Evolutionary conservation across 2,113 vertebrate genomes (phyloP).

Genomic region (Hystrix brachyura): DNA sequence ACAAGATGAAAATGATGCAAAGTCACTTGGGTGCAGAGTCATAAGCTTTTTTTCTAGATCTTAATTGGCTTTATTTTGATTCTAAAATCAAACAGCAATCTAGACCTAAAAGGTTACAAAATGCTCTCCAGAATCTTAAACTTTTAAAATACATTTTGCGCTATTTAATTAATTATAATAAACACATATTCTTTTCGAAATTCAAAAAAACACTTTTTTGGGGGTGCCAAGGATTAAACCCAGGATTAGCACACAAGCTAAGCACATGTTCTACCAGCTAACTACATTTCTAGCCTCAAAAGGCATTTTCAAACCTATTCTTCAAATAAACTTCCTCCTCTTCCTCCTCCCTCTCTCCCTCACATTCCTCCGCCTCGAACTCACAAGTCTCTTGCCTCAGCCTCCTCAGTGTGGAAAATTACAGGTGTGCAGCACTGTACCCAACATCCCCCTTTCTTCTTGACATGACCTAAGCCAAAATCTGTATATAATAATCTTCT

Average conservation of each 20-base stretch:
- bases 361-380: not conserved
- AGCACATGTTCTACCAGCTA: not conserved
- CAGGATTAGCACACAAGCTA: not conserved
- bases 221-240: not conserved
- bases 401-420: not conserved
- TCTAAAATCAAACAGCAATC: not conserved
- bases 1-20: not conserved
- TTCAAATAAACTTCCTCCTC: not conserved
- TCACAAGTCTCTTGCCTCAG: not conserved
- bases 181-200: not conserved
- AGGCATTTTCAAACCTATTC: not conserved
- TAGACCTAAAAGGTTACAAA: not conserved
- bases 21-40: not conserved
- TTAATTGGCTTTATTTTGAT: not conserved
- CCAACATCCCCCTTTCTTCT: not conserved
- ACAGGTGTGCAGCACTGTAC: not conserved
- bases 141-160: not conserved
- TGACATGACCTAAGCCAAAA: not conserved
- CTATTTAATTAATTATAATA: not conserved
- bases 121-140: not conserved
- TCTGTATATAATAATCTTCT: slow-evolving; percentile 15
- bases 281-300: not conserved
- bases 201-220: not conserved
- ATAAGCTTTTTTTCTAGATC: not conserved
- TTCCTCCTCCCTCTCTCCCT: not conserved